phyloP scores from a whole-genome alignment of 2,888 invertebrate species.

The Chamaedrilus cognettii region DNA sequence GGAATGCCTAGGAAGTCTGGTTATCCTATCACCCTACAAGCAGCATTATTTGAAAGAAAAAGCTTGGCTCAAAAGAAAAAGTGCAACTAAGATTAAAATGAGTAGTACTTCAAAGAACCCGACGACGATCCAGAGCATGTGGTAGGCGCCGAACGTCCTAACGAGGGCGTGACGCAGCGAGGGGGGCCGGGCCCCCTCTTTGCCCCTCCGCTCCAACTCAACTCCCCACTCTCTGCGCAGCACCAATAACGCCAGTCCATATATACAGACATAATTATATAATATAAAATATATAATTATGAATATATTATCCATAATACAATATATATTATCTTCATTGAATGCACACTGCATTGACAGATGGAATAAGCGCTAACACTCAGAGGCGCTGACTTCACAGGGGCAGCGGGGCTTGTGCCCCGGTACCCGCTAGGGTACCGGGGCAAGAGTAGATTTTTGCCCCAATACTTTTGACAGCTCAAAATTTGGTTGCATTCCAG shows the following conservation, averaged over 20 bases:
- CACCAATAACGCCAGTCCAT: not conserved
- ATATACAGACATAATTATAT: not conserved
- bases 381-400: too few relatives aligned
- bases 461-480: too few relatives aligned
- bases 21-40: too few relatives aligned
- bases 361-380: too few relatives aligned
- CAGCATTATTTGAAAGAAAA: not conserved
- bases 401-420: too few relatives aligned
- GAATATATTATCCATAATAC: too few relatives aligned
- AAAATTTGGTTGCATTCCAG: too few relatives aligned
- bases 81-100: not conserved
- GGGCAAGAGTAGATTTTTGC: too few relatives aligned
- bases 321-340: too few relatives aligned
- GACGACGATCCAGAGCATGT: constrained; percentile 60
- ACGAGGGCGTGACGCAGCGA: constrained; percentile 62
- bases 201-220: constrained; percentile 65
- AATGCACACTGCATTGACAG: too few relatives aligned
- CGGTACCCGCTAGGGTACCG: too few relatives aligned
- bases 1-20: too few relatives aligned
- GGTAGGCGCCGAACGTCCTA: constrained; percentile 61
- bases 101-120: constrained; percentile 58
- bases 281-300: not conserved
- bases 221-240: constrained; percentile 65
- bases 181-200: constrained; percentile 62
- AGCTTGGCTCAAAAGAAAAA: not conserved